A percentile compares a stretch with the other conserved stretches of the same genome.
phyloP scores from a whole-genome alignment of 1,140 invertebrate genomes.

The Zaprionus ghesquierei region DNA sequence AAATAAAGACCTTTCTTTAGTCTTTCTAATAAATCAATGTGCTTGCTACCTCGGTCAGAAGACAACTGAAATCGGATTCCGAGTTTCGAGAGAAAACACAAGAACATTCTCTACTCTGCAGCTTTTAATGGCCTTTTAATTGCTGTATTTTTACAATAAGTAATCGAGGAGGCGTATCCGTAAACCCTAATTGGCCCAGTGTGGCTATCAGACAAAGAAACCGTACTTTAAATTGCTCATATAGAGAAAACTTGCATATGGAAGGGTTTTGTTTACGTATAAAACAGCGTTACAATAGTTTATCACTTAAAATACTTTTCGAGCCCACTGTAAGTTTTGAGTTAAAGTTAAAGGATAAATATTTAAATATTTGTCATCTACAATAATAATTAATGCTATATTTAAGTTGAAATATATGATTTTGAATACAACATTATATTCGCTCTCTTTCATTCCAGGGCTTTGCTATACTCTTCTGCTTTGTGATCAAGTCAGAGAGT shows the following conservation, averaged over 20 bases:
- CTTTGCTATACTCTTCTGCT: conserved; percentile 83
- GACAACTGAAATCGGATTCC: conserved; percentile 21
- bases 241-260: background rate
- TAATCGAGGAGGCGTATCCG: background rate
- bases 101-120: background rate
- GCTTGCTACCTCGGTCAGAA: background rate
- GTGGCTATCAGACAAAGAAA: background rate
- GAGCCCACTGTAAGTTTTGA: too few relatives aligned
- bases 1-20: background rate
- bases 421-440: background rate
- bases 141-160: background rate
- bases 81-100: background rate
- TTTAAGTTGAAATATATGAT: background rate
- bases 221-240: background rate
- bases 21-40: background rate
- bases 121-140: conserved; percentile 5
- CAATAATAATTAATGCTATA: too few relatives aligned
- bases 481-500: conserved; percentile 83
- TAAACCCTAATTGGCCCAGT: background rate
- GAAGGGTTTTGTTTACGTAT: too few relatives aligned
- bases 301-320: too few relatives aligned
- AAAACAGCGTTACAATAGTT: too few relatives aligned
- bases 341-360: too few relatives aligned
- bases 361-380: too few relatives aligned
- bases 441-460: conserved; percentile 75